Evolutionary conservation across 1,140 invertebrate genomes (phyloP), one percentile per base, ranked within the genome.

Genomic region (Drosophila biarmipes): DNA sequence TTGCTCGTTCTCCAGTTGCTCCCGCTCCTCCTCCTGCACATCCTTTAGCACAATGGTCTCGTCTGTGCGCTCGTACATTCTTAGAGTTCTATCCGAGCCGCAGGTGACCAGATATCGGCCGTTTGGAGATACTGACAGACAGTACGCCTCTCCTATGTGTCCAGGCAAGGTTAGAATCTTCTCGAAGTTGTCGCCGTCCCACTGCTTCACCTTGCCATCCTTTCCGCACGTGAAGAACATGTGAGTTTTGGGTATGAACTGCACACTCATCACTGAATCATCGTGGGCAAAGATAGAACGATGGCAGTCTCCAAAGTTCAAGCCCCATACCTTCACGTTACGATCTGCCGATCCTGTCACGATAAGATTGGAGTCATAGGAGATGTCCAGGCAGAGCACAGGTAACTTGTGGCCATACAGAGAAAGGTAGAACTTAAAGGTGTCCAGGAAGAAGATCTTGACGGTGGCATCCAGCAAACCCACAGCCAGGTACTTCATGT

Each of bases 261-360:
- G 94, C 4, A 99, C 87, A 48, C 96, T 95, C 51, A 97, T 98
- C 2, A 99, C 95, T 6, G 97, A 97, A 91, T 99, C 98, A 85
- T 99, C 98, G 92, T 99, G 98, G 2, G 98, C 98, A 93, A 97
- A 96, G 57, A 97, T 92, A 0, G 96, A 97, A 75, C 95, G 95
- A 91, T 97, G 97, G 84, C 98, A 99, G 92, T 99, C 98, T 17
- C 99, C 99, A 93, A 99, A 99, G 92, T 99, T 98, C 91, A 99
- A 94, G 45, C 98, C 98, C 98, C 98, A 99, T 69, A 99, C 96
- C 93, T 99, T 99, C 5, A 99, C 94, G 92, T 98, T 99, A 19
- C 98, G 94, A 93, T 99, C 99, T 0, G 96, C 96, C 15, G 98
- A 99, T 21, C 98, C 98, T 0, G 98, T 99, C 2, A 95, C 97